Evolutionary conservation across 2,113 vertebrate species (phyloP), one percentile per base, ranked within the genome.

Genomic region (Arothron firmamentum): DNA sequence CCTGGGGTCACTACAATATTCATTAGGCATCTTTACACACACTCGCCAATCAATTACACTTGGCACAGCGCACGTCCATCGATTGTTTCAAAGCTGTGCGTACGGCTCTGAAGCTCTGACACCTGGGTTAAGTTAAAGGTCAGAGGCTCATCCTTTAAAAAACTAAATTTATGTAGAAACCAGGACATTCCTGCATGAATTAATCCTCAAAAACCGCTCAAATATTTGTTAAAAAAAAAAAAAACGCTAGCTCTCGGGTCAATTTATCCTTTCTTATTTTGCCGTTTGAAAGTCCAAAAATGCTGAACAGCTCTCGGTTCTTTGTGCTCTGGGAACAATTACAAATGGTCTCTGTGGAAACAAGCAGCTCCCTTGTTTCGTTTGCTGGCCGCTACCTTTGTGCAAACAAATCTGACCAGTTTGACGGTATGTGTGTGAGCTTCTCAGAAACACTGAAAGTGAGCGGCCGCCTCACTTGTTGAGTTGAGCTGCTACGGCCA

Each of bases 31-130:
- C 77, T 49, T 56, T 56, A 67, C 79, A 74, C 79, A 75, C 42
- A 74, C 71, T 78, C 67, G 52, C 70, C 68, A 78, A 82, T 88
- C 85, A 88, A 84, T 88, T 85, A 84, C 47, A 71, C 65, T 66
- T 81, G 54, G 72, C 70, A 65, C 62, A 53, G 70, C 70, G 52
- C 53, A 69, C 72, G 68, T 70, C 62, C 61, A 86, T 81, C 68
- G 83, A 88, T 84, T 69, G 67, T 68, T 70, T 62, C 62, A 52
- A 78, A 61, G 62, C 46, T 2, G 6, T 28, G n/a, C 51, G 68
- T 38, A 38, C 8, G 11, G 34, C 34, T 38, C 9, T 38, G 70
- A 81, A 75, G 75, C 50, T 23, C 42, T 65, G 78, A 75, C 79
- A 69, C 58, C 12, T 1, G 52, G 62, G 67, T 70, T 45, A 53